Base-by-base conservation (phyloP, 2,888 invertebrate genomes). In the Pristionchus exspectatus region DNA sequence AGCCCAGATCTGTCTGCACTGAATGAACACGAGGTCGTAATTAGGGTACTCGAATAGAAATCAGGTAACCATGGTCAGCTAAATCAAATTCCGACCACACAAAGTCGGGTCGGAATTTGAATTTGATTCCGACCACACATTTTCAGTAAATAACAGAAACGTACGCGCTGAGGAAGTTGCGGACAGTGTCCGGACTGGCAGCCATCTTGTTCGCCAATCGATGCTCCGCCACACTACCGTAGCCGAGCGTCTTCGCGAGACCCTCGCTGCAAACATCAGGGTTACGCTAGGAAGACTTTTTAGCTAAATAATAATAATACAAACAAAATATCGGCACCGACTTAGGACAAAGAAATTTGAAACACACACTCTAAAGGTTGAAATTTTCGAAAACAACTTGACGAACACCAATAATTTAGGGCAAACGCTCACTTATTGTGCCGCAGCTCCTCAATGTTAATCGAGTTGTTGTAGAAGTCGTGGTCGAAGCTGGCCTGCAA, bases 121-220 rank as follows among this genome's bases (percentile, higher is more conserved):
- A 50, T 59, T 59, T 59, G 1, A 1, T 59, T 54, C 14, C 7
- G 54, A 54, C 24, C 18, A 21, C 21, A 18, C 21, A 59, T 59
- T 59, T 59, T 5, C 21, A 59, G 3, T 59, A 21, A 59, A 21
- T 59, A 24, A 24, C 21, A 63, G 30, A 16, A 30, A 92, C 93
- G 89, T 44, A 94, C 93, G 93, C 94, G 89, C 92, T 91, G 38
- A 95, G 90, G 90, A 95, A 95, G 84, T 91, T 92, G n/a, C 95
- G 90, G 24, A 95, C 94, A 33, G 94, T 95, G 16, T 93, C 94
- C 12, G 94, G 93, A 16, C 92, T 92, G 5, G 94, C 93, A 0
- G 94, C 95, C 95, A 95, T 95, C 90, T 95, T 95, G 88, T 95
- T 93, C 21, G 94, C 91, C 44, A 95, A 90, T 59, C 94, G 92